Base-by-base conservation (phyloP, 2,797 vertebrate genomes). In the Liparis tanakae region DNA sequence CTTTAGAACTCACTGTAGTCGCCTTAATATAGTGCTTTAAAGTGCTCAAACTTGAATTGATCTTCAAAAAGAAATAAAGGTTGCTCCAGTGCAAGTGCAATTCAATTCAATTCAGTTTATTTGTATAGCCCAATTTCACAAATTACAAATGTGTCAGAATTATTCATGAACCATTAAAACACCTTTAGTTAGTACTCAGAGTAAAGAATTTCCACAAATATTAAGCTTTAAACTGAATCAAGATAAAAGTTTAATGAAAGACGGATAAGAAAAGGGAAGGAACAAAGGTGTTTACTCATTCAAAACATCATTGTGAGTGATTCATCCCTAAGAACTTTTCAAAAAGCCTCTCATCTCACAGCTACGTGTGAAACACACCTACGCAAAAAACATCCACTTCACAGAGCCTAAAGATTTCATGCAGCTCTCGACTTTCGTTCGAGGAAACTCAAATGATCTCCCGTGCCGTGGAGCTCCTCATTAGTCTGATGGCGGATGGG, bases 401-500 rank as follows among this genome's bases (percentile, higher is more conserved):
- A 3, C 34, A 37, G n/a, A 22, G 10, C 48, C 2, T 25, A 50
- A 60, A 12, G 14, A 63, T 25, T 6, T 53, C 20, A 33, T 64
- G 53, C 7, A 50, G 18, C 3, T 67, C 64, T 69, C 36, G 13
- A 17, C 39, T 55, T 41, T 55, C 9, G 34, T 70, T 57, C 1
- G 56, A 17, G 36, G n/a, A 57, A 74, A 77, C 50, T 57, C 37
- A 60, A 43, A 79, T 57, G 0, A 66, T 54, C 12, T 41, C 7
- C 62, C 37, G 41, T 12, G 44, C 67, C 55, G 41, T 61, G 6
- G 63, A 66, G 51, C 51, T 4, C 63, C 61, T 82, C 64, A 71
- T 84, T 68, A 79, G 67, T 39, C 22, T 68, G 65, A 77, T 79
- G 68, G 72, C 62, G 68, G 56, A 70, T 25, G 60, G 58, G 62